Percentiles rank a stretch among this genome's conserved stretches.
Conservation (phyloP, 2,113 vertebrate genomes). For the Corythaixoides concolor region DNA sequence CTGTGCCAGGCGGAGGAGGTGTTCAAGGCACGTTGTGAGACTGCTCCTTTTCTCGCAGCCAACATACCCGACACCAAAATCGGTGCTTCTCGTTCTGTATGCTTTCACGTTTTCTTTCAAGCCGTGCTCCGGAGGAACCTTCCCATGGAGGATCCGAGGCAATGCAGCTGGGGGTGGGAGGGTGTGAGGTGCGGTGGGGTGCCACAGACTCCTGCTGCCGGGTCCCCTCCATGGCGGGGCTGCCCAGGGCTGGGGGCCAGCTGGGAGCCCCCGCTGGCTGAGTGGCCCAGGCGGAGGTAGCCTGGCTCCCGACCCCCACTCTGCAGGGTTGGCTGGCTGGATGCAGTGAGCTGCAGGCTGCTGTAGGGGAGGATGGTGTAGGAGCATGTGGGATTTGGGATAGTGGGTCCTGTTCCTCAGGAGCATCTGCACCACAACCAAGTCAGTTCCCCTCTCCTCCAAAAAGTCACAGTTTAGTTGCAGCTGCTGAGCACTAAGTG, state of each 20-base stretch:
- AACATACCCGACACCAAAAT: fast-evolving
- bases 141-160: too few relatives aligned
- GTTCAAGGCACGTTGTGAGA: not conserved
- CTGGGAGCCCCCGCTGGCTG: too few relatives aligned
- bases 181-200: too few relatives aligned
- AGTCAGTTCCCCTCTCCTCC: not conserved
- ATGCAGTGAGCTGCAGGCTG: not conserved
- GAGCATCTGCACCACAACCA: not conserved
- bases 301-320: not conserved
- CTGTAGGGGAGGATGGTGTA: not conserved
- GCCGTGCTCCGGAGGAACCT: too few relatives aligned
- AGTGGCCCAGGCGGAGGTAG: not conserved
- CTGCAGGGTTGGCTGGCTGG: not conserved
- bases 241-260: too few relatives aligned
- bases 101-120: not conserved
- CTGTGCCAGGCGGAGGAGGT: not conserved
- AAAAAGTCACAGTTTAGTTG: fast-evolving
- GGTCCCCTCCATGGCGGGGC: too few relatives aligned
- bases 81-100: fast-evolving
- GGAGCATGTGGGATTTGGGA: not conserved
- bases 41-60: not conserved
- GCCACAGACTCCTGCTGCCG: too few relatives aligned
- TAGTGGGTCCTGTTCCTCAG: not conserved
- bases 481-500: not conserved
- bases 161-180: too few relatives aligned